Base-by-base conservation (phyloP, 1,140 invertebrate species). In the Heliconius congener region DNA sequence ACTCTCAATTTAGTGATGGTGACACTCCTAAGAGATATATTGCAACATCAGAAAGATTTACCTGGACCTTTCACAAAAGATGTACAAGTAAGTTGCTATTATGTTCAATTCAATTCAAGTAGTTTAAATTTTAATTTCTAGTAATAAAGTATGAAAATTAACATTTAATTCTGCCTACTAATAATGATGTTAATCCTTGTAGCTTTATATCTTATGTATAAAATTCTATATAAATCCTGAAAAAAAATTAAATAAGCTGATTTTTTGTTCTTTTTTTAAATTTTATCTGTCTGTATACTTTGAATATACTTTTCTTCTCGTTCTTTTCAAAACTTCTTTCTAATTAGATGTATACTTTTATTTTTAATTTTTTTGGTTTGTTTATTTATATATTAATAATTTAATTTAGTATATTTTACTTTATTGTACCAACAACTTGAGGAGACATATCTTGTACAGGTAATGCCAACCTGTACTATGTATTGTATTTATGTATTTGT, bases 1-100 rank as follows among this genome's bases (percentile, higher is more conserved):
- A 98, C 98, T 1, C 95, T 99, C 70, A 99, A 98, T 93, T 94
- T 99, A 60, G 98, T 99, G 0, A 96, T 99, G 95, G 98, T 99
- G 3, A 98, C 98, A 0, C 93, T 99, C 73, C 93, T 99, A 57
- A 95, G 98, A 81, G 99, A 99, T 93, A 94, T 99, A 52, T 93
- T 99, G 39, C 97, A 99, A 86, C 96, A 97, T 89, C 98, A 99
- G 87, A 97, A 97, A 84, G 98, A 99, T 95, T 94, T 99, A 74
- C 98, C 98, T 3, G 95, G 96, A 4, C 97, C 97, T 1, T 99
- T 99, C 88, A 99, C 98, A 6, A 97, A 97, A 91, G 99, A 99
- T 88, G 98, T 99, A 34, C 98, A 99, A 94, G 98, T 95, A 84
- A 83, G 83, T 82, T 66, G 60, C 60, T 66, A 66, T 30, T 66